Evolutionary conservation across 2,113 vertebrate genomes (phyloP), one percentile per base, ranked within the genome.

Genomic region (Pavo muticus): DNA sequence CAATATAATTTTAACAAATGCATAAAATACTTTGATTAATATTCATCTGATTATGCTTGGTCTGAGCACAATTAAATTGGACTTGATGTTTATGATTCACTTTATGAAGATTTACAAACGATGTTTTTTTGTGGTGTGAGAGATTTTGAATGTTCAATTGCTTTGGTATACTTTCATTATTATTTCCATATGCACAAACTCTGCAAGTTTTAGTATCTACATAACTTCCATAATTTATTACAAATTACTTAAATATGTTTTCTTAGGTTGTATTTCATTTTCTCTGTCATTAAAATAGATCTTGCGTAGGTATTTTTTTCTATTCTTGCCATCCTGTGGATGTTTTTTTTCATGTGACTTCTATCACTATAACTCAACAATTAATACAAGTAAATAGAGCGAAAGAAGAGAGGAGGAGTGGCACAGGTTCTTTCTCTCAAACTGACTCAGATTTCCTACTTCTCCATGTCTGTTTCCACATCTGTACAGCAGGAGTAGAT

Each of bases 121-220:
- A 40, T 47, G 40, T 40, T 42, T 91, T 54, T 59, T 75, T 88
- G 60, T 86, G 44, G n/a, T 75, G 93, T 74, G 68, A 96, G 40
- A 96, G 64, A 95, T 84, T 92, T 85, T 91, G 45, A 84, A 68
- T 68, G 57, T 54, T 68, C 60, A 75, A 40, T 83, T 87, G 29
- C 23, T 76, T 76, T 45, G 68, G 64, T 91, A 81, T 14, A 8
- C 37, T 90, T 77, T 39, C 67, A 52, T 91, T 95, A 93, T 97
- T 94, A 84, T 84, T 96, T 83, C 89, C 92, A 95, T 85, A 70
- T 94, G 74, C 68, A 72, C 15, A 93, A 87, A 75, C 32, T 9
- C 44, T 89, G 67, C 14, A 69, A 87, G 25, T 64, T 95, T 93
- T 93, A 63, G 84, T 92, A 91, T 91, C 27, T 79, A 47, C 60